Evolutionary conservation across 2,113 vertebrate genomes (phyloP).

Genomic region (Campylomormyrus tamandua): DNA sequence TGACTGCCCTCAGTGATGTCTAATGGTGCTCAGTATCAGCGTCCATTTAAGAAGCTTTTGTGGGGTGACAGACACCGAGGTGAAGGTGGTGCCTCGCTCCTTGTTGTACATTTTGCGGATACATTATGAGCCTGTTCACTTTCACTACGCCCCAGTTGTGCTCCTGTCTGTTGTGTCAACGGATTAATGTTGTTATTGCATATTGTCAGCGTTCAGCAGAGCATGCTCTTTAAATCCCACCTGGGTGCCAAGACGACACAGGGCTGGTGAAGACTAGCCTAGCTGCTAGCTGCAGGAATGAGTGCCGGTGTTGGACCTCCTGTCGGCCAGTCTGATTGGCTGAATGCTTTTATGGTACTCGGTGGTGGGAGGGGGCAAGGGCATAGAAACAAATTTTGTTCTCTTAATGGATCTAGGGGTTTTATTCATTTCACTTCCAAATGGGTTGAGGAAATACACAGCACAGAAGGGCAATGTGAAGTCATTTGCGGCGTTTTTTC

Average conservation of each 20-base stretch:
- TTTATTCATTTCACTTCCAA: background rate
- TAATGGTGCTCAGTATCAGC: background rate
- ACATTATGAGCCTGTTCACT: background rate
- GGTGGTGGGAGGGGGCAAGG: background rate
- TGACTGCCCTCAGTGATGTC: background rate
- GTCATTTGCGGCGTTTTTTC: background rate
- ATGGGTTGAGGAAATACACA: background rate
- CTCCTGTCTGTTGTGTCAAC: slow-evolving; percentile 15
- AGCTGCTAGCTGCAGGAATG: background rate
- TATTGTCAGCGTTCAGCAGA: slow-evolving; percentile 33
- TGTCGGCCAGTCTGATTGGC: background rate
- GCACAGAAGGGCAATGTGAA: background rate
- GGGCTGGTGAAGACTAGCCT: background rate
- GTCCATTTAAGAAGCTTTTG: background rate
- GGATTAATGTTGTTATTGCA: slow-evolving; percentile 37
- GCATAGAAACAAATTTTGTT: background rate
- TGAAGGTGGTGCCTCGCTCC: background rate
- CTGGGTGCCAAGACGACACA: slow-evolving; percentile 14
- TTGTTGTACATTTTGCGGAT: background rate
- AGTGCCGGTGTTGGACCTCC: background rate
- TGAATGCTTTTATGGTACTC: too few species aligned
- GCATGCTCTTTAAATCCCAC: slow-evolving; percentile 31
- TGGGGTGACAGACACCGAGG: background rate
- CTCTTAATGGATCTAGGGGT: background rate
- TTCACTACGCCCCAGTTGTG: background rate